phyloP scores from a whole-genome alignment of 1,140 invertebrate genomes.

The Drosophila gunungcola region DNA sequence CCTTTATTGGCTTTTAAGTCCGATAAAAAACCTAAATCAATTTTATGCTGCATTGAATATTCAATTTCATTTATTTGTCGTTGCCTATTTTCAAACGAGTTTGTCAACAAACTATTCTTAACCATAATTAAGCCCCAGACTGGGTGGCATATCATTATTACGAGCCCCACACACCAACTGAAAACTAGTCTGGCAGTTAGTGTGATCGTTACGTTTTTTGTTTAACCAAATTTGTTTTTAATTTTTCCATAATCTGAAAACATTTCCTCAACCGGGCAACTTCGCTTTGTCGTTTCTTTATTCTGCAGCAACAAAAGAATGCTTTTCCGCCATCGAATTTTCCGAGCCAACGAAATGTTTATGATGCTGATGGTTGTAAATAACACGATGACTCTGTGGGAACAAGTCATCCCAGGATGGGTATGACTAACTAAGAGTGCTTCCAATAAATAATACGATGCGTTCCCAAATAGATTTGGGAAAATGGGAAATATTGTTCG shows the following conservation, averaged over 20 bases:
- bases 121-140: constrained; percentile 32
- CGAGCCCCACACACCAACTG: constrained; percentile 2
- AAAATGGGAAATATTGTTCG: constrained; percentile 1
- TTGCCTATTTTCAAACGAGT: constrained; percentile 18
- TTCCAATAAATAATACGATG: constrained; percentile 36
- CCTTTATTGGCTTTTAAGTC: background rate
- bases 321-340: constrained; percentile 49
- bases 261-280: constrained; percentile 51
- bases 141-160: constrained; percentile 19
- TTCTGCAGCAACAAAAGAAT: constrained; percentile 51
- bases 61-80: constrained; percentile 1
- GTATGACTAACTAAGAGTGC: constrained; percentile 57
- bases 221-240: constrained; percentile 2
- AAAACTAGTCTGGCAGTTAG: constrained; percentile 23
- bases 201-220: background rate
- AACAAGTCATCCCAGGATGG: constrained; percentile 8
- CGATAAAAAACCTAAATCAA: background rate
- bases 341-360: constrained; percentile 51
- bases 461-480: constrained; percentile 44
- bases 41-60: constrained; percentile 20
- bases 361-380: constrained; percentile 62
- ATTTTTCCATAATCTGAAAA: constrained; percentile 8
- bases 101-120: constrained; percentile 20
- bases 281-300: constrained; percentile 35
- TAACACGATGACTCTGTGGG: constrained; percentile 57